phyloP scores from a whole-genome alignment of 2,113 vertebrate species.

The Phasianus colchicus region DNA sequence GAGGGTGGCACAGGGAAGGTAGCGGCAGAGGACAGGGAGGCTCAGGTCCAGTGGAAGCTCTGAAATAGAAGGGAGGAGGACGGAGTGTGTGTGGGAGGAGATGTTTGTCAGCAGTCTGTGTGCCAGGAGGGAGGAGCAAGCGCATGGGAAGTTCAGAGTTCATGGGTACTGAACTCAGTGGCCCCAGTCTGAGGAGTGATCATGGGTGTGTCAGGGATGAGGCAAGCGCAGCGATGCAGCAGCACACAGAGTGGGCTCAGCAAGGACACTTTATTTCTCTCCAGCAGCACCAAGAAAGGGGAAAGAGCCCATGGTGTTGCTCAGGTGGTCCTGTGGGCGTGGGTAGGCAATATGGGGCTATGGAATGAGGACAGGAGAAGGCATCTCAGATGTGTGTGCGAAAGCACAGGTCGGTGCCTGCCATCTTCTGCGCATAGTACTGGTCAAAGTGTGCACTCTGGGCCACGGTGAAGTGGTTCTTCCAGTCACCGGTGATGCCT shows the following conservation, averaged over 20 bases:
- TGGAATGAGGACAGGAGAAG: background rate
- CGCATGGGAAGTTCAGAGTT: background rate
- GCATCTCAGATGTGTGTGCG: constrained; percentile 71
- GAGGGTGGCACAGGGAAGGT: background rate
- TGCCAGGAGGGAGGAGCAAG: background rate
- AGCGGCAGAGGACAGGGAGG: background rate
- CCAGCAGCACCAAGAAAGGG: background rate
- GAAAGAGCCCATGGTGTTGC: background rate
- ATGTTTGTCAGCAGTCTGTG: background rate
- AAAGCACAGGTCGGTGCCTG: constrained; percentile 79
- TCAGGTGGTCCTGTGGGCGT: background rate
- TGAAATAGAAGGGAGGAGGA: background rate
- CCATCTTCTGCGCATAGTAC: constrained; percentile 85
- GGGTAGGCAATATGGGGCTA: background rate
- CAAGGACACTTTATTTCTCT: background rate
- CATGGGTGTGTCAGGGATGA: background rate
- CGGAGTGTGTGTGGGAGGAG: background rate
- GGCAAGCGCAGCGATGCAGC: background rate
- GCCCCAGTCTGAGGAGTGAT: background rate
- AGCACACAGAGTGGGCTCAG: background rate
- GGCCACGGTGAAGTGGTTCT: constrained; percentile 76
- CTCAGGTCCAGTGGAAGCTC: background rate
- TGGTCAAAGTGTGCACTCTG: constrained; percentile 79
- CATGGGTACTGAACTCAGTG: background rate
- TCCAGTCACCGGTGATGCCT: constrained; percentile 76